phyloP scores from a whole-genome alignment of 2,113 vertebrate genomes.

The Atractosteus spatula region DNA sequence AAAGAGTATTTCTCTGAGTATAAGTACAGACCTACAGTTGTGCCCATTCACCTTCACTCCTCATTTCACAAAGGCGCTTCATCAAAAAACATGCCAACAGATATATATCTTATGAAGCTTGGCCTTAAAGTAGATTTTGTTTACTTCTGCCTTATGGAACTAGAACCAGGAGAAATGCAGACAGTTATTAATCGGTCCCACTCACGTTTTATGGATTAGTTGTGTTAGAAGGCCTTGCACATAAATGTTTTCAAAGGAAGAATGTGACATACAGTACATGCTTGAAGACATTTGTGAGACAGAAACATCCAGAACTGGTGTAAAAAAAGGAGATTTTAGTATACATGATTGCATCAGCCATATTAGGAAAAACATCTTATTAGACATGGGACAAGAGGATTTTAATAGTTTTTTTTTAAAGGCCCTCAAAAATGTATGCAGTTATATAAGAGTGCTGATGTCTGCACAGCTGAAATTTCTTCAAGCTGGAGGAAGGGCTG shows the following conservation, averaged over 20 bases:
- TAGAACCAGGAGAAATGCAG: constrained; percentile 38
- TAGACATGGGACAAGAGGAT: constrained; percentile 35
- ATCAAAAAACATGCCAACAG: not conserved
- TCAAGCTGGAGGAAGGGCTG: constrained; percentile 28
- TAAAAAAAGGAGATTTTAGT: not conserved
- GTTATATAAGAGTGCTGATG: constrained; percentile 53
- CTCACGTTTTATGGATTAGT: constrained; percentile 6
- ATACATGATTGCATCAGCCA: not conserved
- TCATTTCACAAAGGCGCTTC: no score
- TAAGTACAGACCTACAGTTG: no score
- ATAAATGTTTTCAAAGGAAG: constrained; percentile 29
- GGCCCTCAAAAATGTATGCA: constrained; percentile 26
- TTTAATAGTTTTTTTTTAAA: constrained; percentile 22
- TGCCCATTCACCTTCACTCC: no score
- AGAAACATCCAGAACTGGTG: constrained; percentile 32
- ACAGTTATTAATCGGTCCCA: constrained; percentile 46
- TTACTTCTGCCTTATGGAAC: constrained; percentile 13
- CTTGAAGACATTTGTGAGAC: constrained; percentile 23
- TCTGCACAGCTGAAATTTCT: constrained; percentile 41
- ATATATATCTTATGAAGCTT: not conserved
- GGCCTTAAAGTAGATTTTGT: not conserved
- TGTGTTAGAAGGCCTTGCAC: constrained; percentile 9
- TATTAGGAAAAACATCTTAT: constrained; percentile 21
- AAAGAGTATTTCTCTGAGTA: no score
- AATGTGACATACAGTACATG: constrained; percentile 24